Conservation (phyloP, 2,113 vertebrate species). For the Engystomops pustulosus region DNA sequence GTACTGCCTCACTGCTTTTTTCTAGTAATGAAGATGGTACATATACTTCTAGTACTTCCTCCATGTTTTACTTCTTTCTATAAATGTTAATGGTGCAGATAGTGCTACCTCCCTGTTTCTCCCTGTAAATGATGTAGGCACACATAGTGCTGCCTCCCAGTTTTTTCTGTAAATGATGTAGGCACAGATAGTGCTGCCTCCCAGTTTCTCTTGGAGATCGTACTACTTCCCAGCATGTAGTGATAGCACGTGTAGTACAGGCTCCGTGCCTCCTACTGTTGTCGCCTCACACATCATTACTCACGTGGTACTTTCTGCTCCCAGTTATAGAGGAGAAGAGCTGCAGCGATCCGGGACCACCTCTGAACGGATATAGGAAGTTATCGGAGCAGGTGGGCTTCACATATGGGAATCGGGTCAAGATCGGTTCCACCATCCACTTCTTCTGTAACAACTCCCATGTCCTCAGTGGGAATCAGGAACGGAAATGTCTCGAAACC, state of each 20-base stretch:
- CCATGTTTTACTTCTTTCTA: background rate
- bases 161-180: too few species aligned
- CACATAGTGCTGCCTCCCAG: background rate
- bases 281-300: too few species aligned
- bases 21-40: background rate
- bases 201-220: too few species aligned
- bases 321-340: conserved; percentile 83
- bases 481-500: conserved; percentile 85
- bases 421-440: conserved; percentile 82
- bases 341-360: conserved; percentile 84
- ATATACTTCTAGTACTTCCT: background rate
- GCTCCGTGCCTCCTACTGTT: too few species aligned
- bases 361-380: conserved; percentile 87
- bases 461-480: conserved; percentile 84
- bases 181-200: too few species aligned
- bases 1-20: background rate
- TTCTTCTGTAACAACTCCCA: conserved; percentile 91
- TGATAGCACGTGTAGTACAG: too few species aligned
- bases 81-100: background rate
- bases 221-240: too few species aligned
- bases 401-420: conserved; percentile 69
- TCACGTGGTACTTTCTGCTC: conserved; percentile 30
- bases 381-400: conserved; percentile 84
- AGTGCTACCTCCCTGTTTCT: background rate
- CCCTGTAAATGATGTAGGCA: background rate